Evolutionary conservation across 2,797 vertebrate species (phyloP).

Genomic region (Centropyge bicolor): DNA sequence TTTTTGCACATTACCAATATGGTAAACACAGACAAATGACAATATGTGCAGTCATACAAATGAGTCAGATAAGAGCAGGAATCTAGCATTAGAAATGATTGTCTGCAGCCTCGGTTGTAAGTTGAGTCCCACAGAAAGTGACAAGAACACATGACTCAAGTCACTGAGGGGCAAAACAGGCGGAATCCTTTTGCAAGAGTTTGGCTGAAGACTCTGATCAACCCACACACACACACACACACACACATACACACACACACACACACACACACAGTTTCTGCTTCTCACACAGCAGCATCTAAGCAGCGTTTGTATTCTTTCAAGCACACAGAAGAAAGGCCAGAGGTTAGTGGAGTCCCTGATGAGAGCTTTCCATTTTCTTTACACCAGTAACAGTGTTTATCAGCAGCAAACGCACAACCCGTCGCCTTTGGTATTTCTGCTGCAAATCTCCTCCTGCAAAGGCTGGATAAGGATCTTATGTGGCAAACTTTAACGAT

Average conservation of each 20-base stretch:
- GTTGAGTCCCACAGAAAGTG: slow-evolving; percentile 13
- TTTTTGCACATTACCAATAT: not conserved
- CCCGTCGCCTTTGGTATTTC: slow-evolving; percentile 14
- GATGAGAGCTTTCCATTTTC: slow-evolving; percentile 15
- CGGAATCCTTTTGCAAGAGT: not conserved
- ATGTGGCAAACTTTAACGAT: not conserved
- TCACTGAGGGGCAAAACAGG: not conserved
- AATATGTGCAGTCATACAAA: not conserved
- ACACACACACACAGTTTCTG: not conserved
- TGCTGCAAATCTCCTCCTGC: not conserved
- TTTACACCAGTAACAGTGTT: not conserved
- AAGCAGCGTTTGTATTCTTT: slow-evolving; percentile 15
- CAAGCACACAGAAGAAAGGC: not conserved
- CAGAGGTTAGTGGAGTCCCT: slow-evolving; percentile 12
- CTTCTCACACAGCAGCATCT: not conserved
- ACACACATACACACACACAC: not conserved
- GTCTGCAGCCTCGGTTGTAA: not conserved
- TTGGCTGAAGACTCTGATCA: slow-evolving; percentile 13
- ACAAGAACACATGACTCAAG: slow-evolving; percentile 29
- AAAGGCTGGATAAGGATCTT: not conserved
- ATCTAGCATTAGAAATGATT: not conserved
- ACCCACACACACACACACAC: not conserved
- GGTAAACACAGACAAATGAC: not conserved
- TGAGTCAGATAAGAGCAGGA: not conserved
- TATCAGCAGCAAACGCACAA: slow-evolving; percentile 3